Evolutionary conservation across 92 coral and sea anemone genomes (phyloP), one percentile per base, ranked within the genome.

Genomic region (Pocillopora meandrina): DNA sequence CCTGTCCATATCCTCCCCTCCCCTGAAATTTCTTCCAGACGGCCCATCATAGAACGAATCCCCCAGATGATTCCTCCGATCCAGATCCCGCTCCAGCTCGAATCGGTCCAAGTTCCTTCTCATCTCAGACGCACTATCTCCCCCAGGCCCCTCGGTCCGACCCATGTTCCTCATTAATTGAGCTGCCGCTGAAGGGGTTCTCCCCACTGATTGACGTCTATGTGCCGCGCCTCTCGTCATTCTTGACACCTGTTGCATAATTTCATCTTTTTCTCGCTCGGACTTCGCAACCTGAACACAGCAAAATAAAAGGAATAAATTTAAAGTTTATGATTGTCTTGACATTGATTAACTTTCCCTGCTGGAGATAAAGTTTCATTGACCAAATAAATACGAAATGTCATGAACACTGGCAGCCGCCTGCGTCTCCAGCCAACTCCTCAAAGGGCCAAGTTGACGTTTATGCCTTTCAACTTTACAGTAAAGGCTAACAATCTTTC

Each of bases 241-340:
- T 65, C 88, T 89, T 12, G 95, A 75, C 60, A 92, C 91, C 78
- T 94, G 98, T 36, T 94, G 93, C 74, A 88, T 87, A 49, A 94
- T 90, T 5, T 94, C 93, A 14, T 94, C 95, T 61, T 94, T 94
- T 60, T 94, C 98, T 74, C 89, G 88, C 62, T 94, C 98, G 10
- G 93, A 76, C 74, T 94, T 90, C 9, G 93, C 92, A 36, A 93
- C 95, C 97, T 93, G 69, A 17, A 78, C 61, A 77, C 56, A 63
- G 49, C 18, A 49, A n/a, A 19, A 12, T 42, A 42, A 42, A 42
- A 42, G 49, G 49, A 42, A 42, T 5, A 42, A 42, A 42, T 42
- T 42, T 42, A 2, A 42, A 42, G 49, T 42, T 42, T 42, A 42
- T 2, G 49, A 5, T 42, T 42, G 49, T 42, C 49, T 42, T n/a